Evolutionary conservation across 2,888 invertebrate species (phyloP).

Genomic region (Brachylomia viminalis): DNA sequence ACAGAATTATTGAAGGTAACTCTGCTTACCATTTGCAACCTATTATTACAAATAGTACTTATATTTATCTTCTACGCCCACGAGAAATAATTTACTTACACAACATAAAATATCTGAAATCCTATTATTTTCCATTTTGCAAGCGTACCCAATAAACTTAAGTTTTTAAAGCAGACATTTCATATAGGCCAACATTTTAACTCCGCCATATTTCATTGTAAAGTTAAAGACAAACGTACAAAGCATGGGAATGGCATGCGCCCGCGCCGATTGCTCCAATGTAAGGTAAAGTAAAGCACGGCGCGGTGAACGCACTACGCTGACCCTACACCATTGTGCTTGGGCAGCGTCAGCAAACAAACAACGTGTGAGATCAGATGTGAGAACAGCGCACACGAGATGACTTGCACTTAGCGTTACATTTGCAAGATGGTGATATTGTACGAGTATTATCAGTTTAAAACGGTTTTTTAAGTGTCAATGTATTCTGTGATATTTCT

Average conservation of each 20-base stretch:
- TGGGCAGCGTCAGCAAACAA: slow-evolving; percentile 75
- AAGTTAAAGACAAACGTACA: slow-evolving; percentile 40
- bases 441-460: neutral
- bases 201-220: slow-evolving; percentile 18
- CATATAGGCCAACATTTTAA: slow-evolving; percentile 6
- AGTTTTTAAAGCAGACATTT: neutral
- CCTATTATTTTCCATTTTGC: neutral
- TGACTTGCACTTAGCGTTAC: slow-evolving; percentile 28
- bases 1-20: too few species aligned
- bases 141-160: neutral
- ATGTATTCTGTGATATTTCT: slow-evolving; percentile 1
- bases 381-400: slow-evolving; percentile 1
- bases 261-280: slow-evolving; percentile 58
- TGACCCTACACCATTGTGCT: slow-evolving; percentile 88
- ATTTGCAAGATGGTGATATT: slow-evolving; percentile 28
- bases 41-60: too few species aligned
- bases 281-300: slow-evolving; percentile 80
- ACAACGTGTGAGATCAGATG: slow-evolving; percentile 45
- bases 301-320: slow-evolving; percentile 87
- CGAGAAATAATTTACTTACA: neutral
- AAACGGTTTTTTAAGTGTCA: slow-evolving; percentile 29
- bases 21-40: too few species aligned
- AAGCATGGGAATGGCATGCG: slow-evolving; percentile 62
- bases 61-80: neutral
- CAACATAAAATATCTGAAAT: neutral